Percentiles rank a stretch among this genome's conserved stretches.
These are phyloP conservation scores for Drosophila tsacasi DNA, from an alignment of 1,140 invertebrate genomes.

Conservation along the genomic window DNA sequence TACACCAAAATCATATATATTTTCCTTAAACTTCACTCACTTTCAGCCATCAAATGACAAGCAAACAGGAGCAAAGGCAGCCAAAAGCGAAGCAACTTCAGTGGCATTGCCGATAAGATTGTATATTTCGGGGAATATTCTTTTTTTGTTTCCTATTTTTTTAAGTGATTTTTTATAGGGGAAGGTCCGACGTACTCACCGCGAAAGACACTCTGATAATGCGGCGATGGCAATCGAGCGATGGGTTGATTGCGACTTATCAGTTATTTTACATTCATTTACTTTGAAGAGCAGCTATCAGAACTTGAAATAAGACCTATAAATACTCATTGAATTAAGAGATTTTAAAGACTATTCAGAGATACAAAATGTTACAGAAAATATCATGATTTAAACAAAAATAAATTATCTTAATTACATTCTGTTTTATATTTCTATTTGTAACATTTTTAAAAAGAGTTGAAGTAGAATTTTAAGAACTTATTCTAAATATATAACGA, in stretches of 20 bases:
- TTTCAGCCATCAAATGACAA: conserved; percentile 39
- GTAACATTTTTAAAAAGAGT: not conserved
- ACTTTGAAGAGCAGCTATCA: not conserved
- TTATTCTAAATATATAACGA: not conserved
- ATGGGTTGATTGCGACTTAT: conserved; percentile 37
- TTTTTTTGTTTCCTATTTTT: not conserved
- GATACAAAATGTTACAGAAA: not conserved
- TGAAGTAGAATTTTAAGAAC: not conserved
- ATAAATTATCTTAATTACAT: too few species aligned
- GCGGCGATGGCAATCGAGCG: conserved; percentile 18
- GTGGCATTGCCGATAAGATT: conserved; percentile 59
- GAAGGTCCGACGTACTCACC: conserved; percentile 38
- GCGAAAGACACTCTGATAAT: conserved; percentile 56
- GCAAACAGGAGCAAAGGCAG: conserved; percentile 44
- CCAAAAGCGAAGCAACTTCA: conserved; percentile 27
- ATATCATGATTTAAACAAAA: too few species aligned
- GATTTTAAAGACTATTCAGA: not conserved
- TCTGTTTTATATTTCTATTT: not conserved
- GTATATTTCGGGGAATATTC: conserved; percentile 21
- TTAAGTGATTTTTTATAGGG: conserved; percentile 12
- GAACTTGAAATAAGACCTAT: not conserved
- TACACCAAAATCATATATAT: not conserved
- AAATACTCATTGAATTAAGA: not conserved
- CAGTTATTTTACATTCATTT: conserved; percentile 25
- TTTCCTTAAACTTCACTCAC: conserved; percentile 36